Base-by-base conservation (phyloP, 2,888 invertebrate species). In the Gymnocheta viridis region DNA sequence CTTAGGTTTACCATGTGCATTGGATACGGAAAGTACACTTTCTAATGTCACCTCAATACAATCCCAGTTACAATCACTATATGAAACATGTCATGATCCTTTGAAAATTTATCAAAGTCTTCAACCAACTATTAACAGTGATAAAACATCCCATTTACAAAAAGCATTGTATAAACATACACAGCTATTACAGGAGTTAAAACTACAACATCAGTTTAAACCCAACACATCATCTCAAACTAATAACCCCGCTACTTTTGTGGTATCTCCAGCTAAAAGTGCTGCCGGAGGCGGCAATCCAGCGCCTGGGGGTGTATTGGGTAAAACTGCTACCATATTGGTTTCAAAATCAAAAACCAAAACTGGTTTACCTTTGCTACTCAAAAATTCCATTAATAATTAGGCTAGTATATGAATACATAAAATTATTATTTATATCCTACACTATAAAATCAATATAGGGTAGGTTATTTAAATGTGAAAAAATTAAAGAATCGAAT, bases 301-400 rank as follows among this genome's bases (percentile, higher is more conserved):
- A 27, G 32, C 60, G 10, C 24, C 82, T 51, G 85, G 87, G 85
- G 79, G 72, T 49, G 76, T 62, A 22, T 62, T 82, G 38, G 89
- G 89, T 73, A 92, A 92, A 91, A 92, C 92, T 80, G 92, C 92
- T 82, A 92, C 92, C 70, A 92, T 92, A 88, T 90, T 92, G 86
- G 92, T 92, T 85, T 92, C 92, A 32, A 92, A 92, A 90, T 91
- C 92, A 86, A 92, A 92, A 91, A 92, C 92, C 85, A 92, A 92
- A 91, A 91, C 92, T 76, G 92, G 92, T 88, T 89, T 92, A 88
- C 92, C 92, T 80, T 88, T 92, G 87, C 88, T 92, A 87, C 89
- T 92, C 85, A 92, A 92, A 86, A 92, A 92, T 86, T 92, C 92
- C 77, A 92, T 92, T 87, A 91, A 92, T 81, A 90, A 90, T 88